phyloP scores from a whole-genome alignment of 2,113 vertebrate genomes.

The Carettochelys insculpta region DNA sequence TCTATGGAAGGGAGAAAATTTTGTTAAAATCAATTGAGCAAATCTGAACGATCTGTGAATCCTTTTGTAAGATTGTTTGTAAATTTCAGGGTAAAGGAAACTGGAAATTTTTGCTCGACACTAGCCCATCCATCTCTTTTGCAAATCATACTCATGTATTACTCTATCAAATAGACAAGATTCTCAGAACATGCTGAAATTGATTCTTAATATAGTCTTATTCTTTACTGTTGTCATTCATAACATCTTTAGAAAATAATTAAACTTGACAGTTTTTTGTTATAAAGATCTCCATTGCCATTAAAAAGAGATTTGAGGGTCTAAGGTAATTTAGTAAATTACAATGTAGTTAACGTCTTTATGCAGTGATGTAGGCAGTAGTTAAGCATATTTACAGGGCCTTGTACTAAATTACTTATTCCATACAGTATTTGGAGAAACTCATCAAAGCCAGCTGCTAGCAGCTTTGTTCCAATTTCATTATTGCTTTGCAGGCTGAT shows the following conservation, averaged over 20 bases:
- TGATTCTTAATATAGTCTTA: slow-evolving; percentile 66
- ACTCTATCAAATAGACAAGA: slow-evolving; percentile 24
- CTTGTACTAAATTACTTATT: slow-evolving; percentile 51
- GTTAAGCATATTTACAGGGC: slow-evolving; percentile 61
- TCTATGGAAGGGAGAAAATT: neutral
- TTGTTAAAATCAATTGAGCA: neutral
- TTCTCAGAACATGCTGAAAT: slow-evolving; percentile 52
- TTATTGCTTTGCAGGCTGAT: slow-evolving; percentile 82
- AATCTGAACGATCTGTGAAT: neutral
- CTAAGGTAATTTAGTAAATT: slow-evolving; percentile 69
- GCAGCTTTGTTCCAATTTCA: slow-evolving; percentile 72
- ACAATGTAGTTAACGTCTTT: slow-evolving; percentile 63
- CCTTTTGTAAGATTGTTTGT: neutral
- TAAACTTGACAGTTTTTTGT: slow-evolving; percentile 60
- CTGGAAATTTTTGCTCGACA: neutral
- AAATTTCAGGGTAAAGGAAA: slow-evolving; percentile 1
- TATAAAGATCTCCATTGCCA: slow-evolving; percentile 61
- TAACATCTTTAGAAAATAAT: slow-evolving; percentile 73
- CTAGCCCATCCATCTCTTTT: slow-evolving; percentile 34
- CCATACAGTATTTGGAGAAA: slow-evolving; percentile 47
- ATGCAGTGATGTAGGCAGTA: slow-evolving; percentile 53
- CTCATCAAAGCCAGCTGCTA: slow-evolving; percentile 66
- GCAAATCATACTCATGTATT: slow-evolving; percentile 56
- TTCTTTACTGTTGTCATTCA: slow-evolving; percentile 69
- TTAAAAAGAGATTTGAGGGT: slow-evolving; percentile 66